These are phyloP conservation scores for Urocitellus parryii DNA, from an alignment of 2,113 vertebrate species.

Conservation along the genomic window DNA sequence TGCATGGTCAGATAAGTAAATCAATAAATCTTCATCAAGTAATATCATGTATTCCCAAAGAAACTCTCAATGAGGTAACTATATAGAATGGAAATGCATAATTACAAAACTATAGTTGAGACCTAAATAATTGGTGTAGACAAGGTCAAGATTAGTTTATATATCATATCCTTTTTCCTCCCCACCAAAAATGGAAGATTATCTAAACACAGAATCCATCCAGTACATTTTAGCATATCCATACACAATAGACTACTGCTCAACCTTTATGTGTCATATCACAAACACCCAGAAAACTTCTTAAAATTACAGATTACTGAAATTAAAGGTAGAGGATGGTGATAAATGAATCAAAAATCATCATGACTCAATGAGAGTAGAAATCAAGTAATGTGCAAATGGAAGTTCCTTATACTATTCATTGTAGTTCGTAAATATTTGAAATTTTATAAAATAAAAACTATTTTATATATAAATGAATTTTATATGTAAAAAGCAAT, in stretches of 20 bases:
- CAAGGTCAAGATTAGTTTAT: not conserved
- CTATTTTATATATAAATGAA: not conserved
- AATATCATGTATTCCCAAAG: not conserved
- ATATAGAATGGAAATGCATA: not conserved
- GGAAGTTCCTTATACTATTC: not conserved
- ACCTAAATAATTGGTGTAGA: not conserved
- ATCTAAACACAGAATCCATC: not conserved
- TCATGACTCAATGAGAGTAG: not conserved
- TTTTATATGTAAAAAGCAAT: not conserved
- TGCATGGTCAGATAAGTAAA: not conserved
- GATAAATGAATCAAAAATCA: not conserved
- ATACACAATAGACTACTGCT: not conserved
- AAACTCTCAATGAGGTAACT: not conserved
- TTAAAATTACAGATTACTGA: not conserved
- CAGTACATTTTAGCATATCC: not conserved
- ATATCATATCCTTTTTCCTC: not conserved
- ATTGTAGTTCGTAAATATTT: not conserved
- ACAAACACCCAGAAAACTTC: not conserved
- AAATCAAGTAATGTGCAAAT: not conserved
- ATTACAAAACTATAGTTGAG: not conserved
- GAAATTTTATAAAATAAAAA: not conserved
- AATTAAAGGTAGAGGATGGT: not conserved
- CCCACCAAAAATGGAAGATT: not conserved
- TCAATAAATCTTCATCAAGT: not conserved
- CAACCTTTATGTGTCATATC: not conserved